phyloP scores from a whole-genome alignment of 2,113 vertebrate species.

The Dasyprocta punctata region DNA sequence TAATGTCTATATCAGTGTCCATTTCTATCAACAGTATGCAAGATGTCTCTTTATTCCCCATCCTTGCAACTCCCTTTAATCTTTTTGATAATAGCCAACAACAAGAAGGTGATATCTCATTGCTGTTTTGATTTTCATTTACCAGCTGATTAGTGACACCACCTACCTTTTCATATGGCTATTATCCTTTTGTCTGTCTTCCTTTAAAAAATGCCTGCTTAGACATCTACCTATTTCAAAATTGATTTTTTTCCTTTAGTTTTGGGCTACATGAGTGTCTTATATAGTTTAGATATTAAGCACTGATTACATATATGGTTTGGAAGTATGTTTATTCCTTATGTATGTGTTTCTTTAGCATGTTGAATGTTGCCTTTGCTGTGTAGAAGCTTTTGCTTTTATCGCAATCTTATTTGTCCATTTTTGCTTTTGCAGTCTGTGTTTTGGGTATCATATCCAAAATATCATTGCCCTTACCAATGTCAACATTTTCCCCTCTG shows the following conservation, averaged over 20 bases:
- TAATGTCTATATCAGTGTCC: background rate
- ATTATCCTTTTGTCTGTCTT: background rate
- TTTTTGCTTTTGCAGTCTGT: background rate
- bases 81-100: background rate
- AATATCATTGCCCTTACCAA: background rate
- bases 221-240: background rate
- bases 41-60: background rate
- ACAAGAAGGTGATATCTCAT: background rate
- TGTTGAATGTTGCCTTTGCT: background rate
- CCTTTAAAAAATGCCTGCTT: background rate
- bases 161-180: background rate
- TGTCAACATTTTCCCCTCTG: background rate
- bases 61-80: background rate
- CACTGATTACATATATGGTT: background rate
- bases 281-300: background rate
- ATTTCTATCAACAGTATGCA: background rate
- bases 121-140: background rate
- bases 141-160: background rate
- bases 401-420: background rate
- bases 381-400: background rate
- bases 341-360: background rate
- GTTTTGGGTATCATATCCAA: background rate
- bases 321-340: background rate
- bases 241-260: background rate
- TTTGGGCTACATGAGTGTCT: background rate